phyloP scores from a whole-genome alignment of 2,888 invertebrate genomes.

The Taphrorychus bicolor region DNA sequence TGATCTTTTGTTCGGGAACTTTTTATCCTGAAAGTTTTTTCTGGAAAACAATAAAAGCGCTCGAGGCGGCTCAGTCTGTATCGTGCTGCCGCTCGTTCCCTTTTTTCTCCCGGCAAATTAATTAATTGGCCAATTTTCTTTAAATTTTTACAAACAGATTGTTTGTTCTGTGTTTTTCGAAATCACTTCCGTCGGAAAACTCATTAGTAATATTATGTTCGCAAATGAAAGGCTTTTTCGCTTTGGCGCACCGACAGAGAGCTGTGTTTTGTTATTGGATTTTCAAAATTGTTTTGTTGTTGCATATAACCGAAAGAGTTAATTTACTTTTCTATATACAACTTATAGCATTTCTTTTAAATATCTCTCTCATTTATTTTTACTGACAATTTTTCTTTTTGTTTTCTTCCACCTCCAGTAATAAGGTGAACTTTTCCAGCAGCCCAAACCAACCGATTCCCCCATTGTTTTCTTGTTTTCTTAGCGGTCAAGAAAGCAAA shows the following conservation, averaged over 20 bases:
- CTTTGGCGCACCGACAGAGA: no score
- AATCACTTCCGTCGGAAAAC: background rate
- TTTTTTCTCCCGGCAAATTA: conserved; percentile 13
- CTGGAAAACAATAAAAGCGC: conserved; percentile 24
- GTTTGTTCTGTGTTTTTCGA: conserved; percentile 10
- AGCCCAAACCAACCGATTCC: background rate
- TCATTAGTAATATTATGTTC: background rate
- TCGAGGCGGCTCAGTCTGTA: conserved; percentile 10
- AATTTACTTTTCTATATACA: no score
- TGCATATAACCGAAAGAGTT: no score
- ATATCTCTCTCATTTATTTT: no score
- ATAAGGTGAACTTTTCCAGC: background rate
- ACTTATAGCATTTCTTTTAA: no score
- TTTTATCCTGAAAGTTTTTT: conserved; percentile 21
- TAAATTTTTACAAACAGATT: conserved; percentile 13
- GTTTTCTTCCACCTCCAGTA: background rate
- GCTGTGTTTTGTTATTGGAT: no score
- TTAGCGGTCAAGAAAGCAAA: conserved; percentile 17
- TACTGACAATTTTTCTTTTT: no score
- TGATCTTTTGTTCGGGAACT: conserved; percentile 19
- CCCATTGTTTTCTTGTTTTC: background rate
- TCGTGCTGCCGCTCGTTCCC: no score
- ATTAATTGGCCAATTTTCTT: conserved; percentile 17
- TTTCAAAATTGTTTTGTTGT: no score
- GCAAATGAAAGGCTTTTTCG: background rate